Base-by-base conservation (phyloP, 2,797 vertebrate species). In the Pygocentrus nattereri region DNA sequence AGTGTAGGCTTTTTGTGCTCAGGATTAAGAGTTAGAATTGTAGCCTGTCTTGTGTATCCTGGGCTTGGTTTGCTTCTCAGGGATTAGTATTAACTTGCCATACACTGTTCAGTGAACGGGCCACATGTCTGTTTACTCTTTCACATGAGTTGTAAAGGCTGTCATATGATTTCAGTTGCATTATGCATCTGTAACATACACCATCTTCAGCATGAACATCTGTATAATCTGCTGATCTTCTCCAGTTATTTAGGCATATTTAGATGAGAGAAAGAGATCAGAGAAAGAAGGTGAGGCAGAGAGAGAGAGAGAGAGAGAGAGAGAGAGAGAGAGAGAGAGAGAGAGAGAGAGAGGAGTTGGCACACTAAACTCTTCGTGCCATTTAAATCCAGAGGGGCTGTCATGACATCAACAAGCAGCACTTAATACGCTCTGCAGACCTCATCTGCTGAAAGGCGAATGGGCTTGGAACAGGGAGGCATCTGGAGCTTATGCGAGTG, bases 361-460 rank as follows among this genome's bases (percentile, higher is more conserved):
- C 31, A 64, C 62, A 84, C 79, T 84, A 81, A 82, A 80, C 83
- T 82, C 54, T 44, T 31, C 69, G 56, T 81, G 79, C 62, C 75
- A 72, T 82, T 85, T 85, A 81, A 78, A 85, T 78, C 70, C 74
- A 65, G 78, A 67, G 62, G 54, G 62, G 67, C 76, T 68, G 79
- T 81, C 75, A 81, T 80, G 59, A 81, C 67, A 78, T 64, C 79
- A 78, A 8, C 76, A 76, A 21, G 19, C 52, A 56, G 21, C 52
- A 58, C 71, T 54, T 52, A 72, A 52, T 72, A 54, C 30, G 31
- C 70, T 73, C 50, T 41, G 34, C 54, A 74, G 68, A 70, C 68
- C 44, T 70, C 68, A 76, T 61, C 74, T 84, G 70, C 73, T 74
- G 62, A 54, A 78, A 78, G 73, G 49, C 59, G 54, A 73, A 65